Conservation (phyloP, 1,140 invertebrate genomes). For the Drosophila arizonae region DNA sequence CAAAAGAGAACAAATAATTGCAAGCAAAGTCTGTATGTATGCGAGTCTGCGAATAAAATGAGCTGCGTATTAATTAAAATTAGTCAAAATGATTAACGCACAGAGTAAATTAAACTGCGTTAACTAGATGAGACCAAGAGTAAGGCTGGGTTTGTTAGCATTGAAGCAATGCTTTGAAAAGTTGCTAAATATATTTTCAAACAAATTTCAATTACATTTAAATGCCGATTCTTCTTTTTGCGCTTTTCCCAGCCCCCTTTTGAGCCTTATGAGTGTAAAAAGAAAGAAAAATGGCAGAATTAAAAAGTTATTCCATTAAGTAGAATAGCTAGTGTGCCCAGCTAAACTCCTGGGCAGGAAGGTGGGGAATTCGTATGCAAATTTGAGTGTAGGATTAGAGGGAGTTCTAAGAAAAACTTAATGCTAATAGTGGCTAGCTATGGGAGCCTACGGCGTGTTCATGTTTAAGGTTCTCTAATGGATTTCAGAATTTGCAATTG, state of each 20-base stretch:
- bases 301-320: conserved; percentile 12
- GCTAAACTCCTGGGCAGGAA: background rate
- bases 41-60: conserved; percentile 20
- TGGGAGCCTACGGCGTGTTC: conserved; percentile 18
- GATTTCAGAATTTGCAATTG: background rate
- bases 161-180: too few relatives aligned
- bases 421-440: conserved; percentile 10
- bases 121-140: conserved; percentile 11
- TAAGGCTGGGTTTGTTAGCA: conserved; percentile 29
- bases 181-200: background rate
- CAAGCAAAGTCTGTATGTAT: conserved; percentile 29
- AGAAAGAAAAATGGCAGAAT: conserved; percentile 5
- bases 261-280: background rate
- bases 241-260: conserved; percentile 12
- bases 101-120: conserved; percentile 12
- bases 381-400: conserved; percentile 18
- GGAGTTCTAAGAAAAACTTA: conserved; percentile 17
- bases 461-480: background rate
- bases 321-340: background rate
- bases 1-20: conserved; percentile 32
- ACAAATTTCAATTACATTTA: too few relatives aligned
- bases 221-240: background rate
- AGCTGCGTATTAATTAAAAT: conserved; percentile 11
- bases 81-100: conserved; percentile 11
- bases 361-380: background rate